These are phyloP conservation scores for Heliangelus exortis DNA, from an alignment of 2,797 vertebrate genomes.

Conservation along the genomic window DNA sequence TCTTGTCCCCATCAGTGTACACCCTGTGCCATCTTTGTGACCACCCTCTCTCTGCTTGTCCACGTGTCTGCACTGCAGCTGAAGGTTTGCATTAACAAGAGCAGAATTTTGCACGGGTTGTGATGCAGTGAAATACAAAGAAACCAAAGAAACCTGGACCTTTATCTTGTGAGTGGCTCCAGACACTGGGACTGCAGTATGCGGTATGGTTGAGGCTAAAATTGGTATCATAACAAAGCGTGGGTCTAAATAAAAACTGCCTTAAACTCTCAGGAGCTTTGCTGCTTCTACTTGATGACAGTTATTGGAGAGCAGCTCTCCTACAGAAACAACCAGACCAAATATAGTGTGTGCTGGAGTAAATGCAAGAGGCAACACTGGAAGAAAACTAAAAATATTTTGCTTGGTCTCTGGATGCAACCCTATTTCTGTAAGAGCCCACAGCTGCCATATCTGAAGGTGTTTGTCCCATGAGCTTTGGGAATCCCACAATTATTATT, in stretches of 20 bases:
- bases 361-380: neutral
- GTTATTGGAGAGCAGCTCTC: conserved; percentile 28
- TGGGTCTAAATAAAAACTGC: conserved; percentile 24
- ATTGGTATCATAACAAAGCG: conserved; percentile 29
- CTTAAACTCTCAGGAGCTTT: conserved; percentile 12
- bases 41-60: neutral
- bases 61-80: neutral
- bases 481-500: neutral
- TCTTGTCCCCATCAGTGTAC: neutral
- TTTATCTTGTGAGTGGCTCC: neutral
- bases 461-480: neutral
- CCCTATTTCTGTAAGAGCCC: neutral
- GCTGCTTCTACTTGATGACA: neutral
- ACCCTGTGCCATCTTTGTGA: neutral
- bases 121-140: neutral
- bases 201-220: neutral
- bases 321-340: conserved; percentile 10
- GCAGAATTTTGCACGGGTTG: neutral
- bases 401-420: neutral
- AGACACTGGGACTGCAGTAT: neutral
- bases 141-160: neutral
- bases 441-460: neutral
- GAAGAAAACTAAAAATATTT: neutral
- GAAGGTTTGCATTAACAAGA: neutral
- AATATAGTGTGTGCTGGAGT: neutral